Evolutionary conservation across 2,888 invertebrate species (phyloP), one percentile per base, ranked within the genome.

Genomic region (Thereva unica): DNA sequence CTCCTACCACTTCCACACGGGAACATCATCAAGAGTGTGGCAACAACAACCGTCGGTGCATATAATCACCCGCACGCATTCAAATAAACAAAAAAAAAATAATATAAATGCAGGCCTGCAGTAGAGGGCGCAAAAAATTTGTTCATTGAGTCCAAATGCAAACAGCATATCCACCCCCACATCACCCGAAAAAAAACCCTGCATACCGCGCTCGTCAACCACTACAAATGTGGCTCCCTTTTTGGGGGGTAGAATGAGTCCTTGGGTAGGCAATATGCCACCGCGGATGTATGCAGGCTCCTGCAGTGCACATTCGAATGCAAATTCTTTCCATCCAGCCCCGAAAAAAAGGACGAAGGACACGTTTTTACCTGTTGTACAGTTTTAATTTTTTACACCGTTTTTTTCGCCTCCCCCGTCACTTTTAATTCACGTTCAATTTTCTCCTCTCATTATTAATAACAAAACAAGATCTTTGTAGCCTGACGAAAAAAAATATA

Each of bases 1-100:
- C 50, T 52, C 59, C 57, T 56, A 50, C 37, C 52, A 54, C 49
- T 50, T 47, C 50, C 44, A 66, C 57, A 56, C 64, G 63, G 71
- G 73, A 72, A 68, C 71, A 69, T 68, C 69, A 67, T 65, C 69
- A 69, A 49, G 41, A 23, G 56, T 41, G 42, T 71, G 49, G 65
- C 40, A 63, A 44, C 66, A 45, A 41, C 63, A 55, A 59, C 55
- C 54, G 23, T 49, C 10, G 42, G 67, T 55, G 67, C 67, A 67
- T 47, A 63, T 54, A 73, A 69, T 10, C 40, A 23, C 47, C 12
- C 42, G 47, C 41, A 40, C 61, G 50, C 40, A 41, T 42, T 63
- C 40, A 63, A 63, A 52, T 44, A 63, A 63, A 63, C 50, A 23
- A 52, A 41, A 52, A n/a, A 49, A 66, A 56, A 56, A 53, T 9